phyloP scores from a whole-genome alignment of 1,140 invertebrate species.

The Trichoplusia ni region DNA sequence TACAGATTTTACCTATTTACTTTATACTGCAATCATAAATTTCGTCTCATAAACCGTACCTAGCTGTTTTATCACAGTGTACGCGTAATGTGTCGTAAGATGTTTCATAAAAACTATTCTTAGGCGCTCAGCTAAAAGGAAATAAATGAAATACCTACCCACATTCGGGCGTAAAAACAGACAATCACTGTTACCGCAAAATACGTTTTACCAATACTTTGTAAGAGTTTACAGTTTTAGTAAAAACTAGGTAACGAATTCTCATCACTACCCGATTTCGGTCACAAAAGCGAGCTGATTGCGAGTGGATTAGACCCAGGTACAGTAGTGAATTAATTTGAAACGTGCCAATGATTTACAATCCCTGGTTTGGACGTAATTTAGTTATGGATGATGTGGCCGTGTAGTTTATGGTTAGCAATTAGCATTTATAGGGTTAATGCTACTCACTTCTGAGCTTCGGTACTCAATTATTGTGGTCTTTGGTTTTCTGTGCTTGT shows the following conservation, averaged over 20 bases:
- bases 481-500: background rate
- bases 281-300: constrained; percentile 56
- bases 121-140: too few species aligned
- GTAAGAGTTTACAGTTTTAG: background rate
- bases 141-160: too few species aligned
- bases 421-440: constrained; percentile 42
- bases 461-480: background rate
- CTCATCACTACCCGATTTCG: constrained; percentile 38
- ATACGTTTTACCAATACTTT: too few species aligned
- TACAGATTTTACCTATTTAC: too few species aligned
- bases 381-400: constrained; percentile 59
- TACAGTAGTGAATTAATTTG: constrained; percentile 68
- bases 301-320: constrained; percentile 51
- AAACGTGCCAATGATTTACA: constrained; percentile 72
- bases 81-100: too few species aligned
- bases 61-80: too few species aligned
- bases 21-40: too few species aligned
- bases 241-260: background rate
- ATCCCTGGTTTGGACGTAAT: constrained; percentile 58
- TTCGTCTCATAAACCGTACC: too few species aligned
- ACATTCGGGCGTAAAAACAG: too few species aligned
- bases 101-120: too few species aligned
- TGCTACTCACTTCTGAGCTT: background rate
- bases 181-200: too few species aligned
- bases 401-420: constrained; percentile 44